Evolutionary conservation across 1,140 invertebrate species (phyloP).

Genomic region (Globodera rostochiensis): DNA sequence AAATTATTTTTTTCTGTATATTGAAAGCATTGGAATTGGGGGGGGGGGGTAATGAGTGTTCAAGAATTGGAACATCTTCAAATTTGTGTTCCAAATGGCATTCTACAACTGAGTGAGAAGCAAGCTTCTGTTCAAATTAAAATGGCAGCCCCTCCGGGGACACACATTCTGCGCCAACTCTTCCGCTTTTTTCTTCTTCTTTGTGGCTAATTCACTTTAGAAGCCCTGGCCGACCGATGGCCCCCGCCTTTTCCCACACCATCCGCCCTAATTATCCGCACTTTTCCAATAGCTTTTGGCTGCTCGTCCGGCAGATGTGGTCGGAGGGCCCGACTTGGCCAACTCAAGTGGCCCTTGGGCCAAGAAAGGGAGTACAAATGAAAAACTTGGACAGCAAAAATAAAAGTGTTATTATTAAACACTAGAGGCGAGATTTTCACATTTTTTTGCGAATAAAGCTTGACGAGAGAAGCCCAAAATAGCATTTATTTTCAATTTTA

Average conservation of each 20-base stretch:
- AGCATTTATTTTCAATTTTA: no score
- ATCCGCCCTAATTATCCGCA: not conserved
- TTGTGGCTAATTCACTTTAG: slow-evolving; percentile 8
- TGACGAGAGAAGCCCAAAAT: no score
- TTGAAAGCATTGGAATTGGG: no score
- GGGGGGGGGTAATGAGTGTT: no score
- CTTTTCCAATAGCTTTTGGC: not conserved
- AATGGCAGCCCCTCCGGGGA: not conserved
- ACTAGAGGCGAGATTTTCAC: no score
- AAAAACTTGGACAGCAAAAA: not conserved
- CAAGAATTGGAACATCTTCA: no score
- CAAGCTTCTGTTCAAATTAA: not conserved
- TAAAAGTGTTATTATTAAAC: no score
- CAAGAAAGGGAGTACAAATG: not conserved
- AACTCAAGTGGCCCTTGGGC: not conserved
- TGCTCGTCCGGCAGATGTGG: not conserved
- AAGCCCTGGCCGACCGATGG: not conserved
- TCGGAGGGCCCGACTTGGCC: no score
- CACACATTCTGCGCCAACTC: not conserved
- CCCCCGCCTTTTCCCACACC: not conserved
- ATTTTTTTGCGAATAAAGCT: no score
- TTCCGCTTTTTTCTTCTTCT: not conserved
- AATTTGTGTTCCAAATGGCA: no score
- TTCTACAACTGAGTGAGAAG: no score
- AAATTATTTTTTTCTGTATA: no score